These are phyloP conservation scores for Germaria angustata DNA, from an alignment of 2,888 invertebrate species.

Conservation along the genomic window DNA sequence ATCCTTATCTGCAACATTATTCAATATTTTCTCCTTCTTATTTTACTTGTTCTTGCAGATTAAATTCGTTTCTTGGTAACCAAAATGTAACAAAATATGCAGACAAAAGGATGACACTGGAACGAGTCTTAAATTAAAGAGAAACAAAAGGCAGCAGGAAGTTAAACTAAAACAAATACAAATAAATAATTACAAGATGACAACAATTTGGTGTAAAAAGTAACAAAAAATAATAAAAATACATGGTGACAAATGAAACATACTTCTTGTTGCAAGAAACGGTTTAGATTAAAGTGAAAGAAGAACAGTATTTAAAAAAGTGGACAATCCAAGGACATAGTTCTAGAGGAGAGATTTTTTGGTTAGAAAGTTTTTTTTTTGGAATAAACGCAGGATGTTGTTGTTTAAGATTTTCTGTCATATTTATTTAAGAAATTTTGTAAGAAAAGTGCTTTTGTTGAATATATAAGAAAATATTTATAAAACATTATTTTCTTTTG, in stretches of 20 bases:
- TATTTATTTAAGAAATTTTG: slow-evolving; percentile 43
- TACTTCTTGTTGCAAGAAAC: background rate
- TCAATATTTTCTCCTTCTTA: background rate
- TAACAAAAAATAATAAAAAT: slow-evolving; percentile 8
- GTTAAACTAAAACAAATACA: background rate
- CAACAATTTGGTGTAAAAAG: slow-evolving; percentile 20
- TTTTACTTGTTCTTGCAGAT: slow-evolving; percentile 46
- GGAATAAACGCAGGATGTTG: background rate
- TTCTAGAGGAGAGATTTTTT: background rate
- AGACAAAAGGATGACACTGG: slow-evolving; percentile 63
- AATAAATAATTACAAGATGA: slow-evolving; percentile 43
- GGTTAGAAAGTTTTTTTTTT: background rate
- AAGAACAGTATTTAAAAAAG: slow-evolving; percentile 4
- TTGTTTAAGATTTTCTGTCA: slow-evolving; percentile 43
- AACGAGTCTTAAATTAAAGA: slow-evolving; percentile 68
- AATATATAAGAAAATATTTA: slow-evolving; percentile 29
- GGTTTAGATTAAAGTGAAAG: background rate
- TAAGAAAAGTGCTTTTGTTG: slow-evolving; percentile 12
- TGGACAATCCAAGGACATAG: slow-evolving; percentile 20
- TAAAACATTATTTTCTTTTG: slow-evolving; percentile 18
- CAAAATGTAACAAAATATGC: background rate
- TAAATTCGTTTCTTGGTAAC: slow-evolving; percentile 44
- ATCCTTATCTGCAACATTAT: background rate
- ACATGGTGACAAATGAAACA: slow-evolving; percentile 19
- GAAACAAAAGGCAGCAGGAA: slow-evolving; percentile 38